Base-by-base conservation (phyloP, 2,113 vertebrate genomes). In the Danio rerio region DNA sequence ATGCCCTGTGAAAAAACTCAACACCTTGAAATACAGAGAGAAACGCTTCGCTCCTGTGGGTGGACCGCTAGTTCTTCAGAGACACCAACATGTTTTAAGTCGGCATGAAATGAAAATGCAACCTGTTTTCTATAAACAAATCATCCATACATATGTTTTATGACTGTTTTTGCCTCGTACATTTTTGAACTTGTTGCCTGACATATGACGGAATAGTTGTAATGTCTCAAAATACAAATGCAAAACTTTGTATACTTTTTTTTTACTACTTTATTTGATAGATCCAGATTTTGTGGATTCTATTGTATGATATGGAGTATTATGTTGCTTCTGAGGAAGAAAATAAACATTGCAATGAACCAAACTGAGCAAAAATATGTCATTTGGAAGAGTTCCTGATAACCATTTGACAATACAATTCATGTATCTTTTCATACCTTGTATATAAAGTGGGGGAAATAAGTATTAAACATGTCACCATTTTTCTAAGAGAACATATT, bases 31-130 rank as follows among this genome's bases (percentile, higher is more conserved):
- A 82, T 13, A 66, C 21, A 15, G 65, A 49, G 7, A 52, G 18
- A 78, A 47, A 78, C 4, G 4, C 20, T 55, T 42, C 9, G 2
- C 63, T 65, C 47, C 76, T 52, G 76, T 53, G 16, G 76, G 59
- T 66, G 58, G 74, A 66, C 58, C 9, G 8, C 13, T 16, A 62
- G 6, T 20, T 49, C 74, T 50, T n/a, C 56, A 68, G 16, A 71
- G 68, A 71, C 68, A 71, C 47, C 5, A 5, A 52, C n/a, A n/a
- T 13, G 45, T 71, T 71, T 52, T 13, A 71, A 69, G 65, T 69
- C 5, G 0, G 43, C 58, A 61, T 15, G 13, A 65, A 65, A 13
- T 40, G 12, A 65, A 42, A 65, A 65, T 7, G 9, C 21, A 65
- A 65, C 10, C 47, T 52, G 47, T 12, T 71, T 70, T 70, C 20